phyloP scores from a whole-genome alignment of 2,888 invertebrate genomes.

The Hipparchia semele region DNA sequence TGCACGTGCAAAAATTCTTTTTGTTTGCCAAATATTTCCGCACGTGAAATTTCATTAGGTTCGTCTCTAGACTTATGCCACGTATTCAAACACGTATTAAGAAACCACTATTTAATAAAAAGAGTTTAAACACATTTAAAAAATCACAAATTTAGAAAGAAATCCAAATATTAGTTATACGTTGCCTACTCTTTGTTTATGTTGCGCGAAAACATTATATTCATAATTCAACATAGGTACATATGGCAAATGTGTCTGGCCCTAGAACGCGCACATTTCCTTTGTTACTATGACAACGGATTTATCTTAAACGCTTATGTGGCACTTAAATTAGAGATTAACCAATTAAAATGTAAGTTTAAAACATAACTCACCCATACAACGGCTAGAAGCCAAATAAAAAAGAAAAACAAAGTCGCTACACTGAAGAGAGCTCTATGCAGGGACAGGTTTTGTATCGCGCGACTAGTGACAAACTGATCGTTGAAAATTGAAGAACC shows the following conservation, averaged over 20 bases:
- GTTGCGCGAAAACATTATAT: conserved; percentile 22
- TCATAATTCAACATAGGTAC: conserved; percentile 21
- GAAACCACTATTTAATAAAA: too few relatives aligned
- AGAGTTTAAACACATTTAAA: background rate
- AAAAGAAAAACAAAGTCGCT: conserved; percentile 76
- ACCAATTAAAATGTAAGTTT: conserved; percentile 32
- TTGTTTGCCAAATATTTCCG: too few relatives aligned
- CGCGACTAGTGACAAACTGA: conserved; percentile 72
- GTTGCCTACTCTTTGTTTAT: conserved; percentile 30
- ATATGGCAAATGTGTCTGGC: conserved; percentile 11
- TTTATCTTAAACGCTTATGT: background rate
- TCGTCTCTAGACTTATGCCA: too few relatives aligned
- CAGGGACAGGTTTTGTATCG: conserved; percentile 58
- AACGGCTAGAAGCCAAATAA: conserved; percentile 84
- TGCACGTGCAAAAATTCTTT: too few relatives aligned
- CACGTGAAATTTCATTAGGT: too few relatives aligned
- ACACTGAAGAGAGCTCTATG: conserved; percentile 70
- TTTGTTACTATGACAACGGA: conserved; percentile 38
- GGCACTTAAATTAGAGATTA: background rate
- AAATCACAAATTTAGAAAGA: background rate
- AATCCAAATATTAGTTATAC: background rate
- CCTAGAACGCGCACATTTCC: conserved; percentile 33
- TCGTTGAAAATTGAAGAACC: conserved; percentile 59
- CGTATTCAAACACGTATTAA: too few relatives aligned
- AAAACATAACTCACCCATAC: conserved; percentile 77